phyloP scores from a whole-genome alignment of 2,888 invertebrate species.

The Lithosia quadra region DNA sequence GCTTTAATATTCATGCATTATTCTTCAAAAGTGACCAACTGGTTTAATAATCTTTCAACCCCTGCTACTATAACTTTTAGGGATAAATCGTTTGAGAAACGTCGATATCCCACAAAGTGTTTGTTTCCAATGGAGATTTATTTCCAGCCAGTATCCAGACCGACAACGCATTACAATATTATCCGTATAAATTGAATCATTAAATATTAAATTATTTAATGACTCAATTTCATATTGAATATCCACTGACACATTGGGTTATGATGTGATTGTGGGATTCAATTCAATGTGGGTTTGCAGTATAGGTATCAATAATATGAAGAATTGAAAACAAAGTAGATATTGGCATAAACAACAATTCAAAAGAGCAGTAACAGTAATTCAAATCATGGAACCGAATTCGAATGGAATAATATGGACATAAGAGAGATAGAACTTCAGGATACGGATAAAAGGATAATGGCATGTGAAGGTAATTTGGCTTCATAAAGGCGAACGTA shows the following conservation, averaged over 20 bases:
- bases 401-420: conserved; percentile 22
- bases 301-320: background rate
- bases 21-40: too few relatives aligned
- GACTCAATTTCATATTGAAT: background rate
- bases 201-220: too few relatives aligned
- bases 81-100: too few relatives aligned
- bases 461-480: conserved; percentile 39
- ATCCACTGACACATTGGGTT: background rate
- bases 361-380: background rate
- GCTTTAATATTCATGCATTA: background rate
- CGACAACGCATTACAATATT: too few relatives aligned
- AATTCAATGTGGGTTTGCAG: too few relatives aligned
- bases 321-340: background rate
- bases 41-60: too few relatives aligned
- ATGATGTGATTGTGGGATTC: too few relatives aligned
- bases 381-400: conserved; percentile 18
- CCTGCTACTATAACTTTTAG: too few relatives aligned
- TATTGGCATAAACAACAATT: background rate
- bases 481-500: conserved; percentile 40
- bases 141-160: too few relatives aligned
- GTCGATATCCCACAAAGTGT: too few relatives aligned
- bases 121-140: too few relatives aligned
- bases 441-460: conserved; percentile 25
- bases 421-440: conserved; percentile 19
- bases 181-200: too few relatives aligned